Evolutionary conservation across 2,888 invertebrate genomes (phyloP), one percentile per base, ranked within the genome.

Genomic region (Patella caerulea): DNA sequence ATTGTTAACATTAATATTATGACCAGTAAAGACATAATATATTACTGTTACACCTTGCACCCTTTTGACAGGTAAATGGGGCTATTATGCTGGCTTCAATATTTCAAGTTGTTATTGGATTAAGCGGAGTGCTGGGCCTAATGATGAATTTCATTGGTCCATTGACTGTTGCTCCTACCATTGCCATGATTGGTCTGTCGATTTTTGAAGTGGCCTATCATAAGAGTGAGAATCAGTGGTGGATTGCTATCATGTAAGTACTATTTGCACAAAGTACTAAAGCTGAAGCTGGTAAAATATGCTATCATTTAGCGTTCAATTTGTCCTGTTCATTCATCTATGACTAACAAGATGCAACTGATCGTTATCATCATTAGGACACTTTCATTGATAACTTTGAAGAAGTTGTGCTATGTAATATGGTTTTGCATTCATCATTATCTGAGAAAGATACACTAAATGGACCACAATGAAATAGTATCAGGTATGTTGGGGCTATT

Each of bases 211-310:
- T 95, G 90, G 96, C 96, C 0, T 95, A 95, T 0, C 93, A 93
- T 0, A 95, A 95, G 5, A 95, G 96, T 0, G 94, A 96, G 0
- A 94, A 94, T 87, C 95, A 96, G 84, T 96, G 96, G 96, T 95
- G 95, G n/a, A 94, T 96, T 77, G 95, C 96, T 0, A 93, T 94
- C 24, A 94, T 95, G 96, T 96, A 91, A 93, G 94, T 90, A 65
- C 24, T 15, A 15, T 72, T 24, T 52, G n/a, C 4, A 15, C 53
- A 17, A 56, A 56, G 0, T 45, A 45, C 45, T 45, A 9, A 45
- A 45, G 34, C 34, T 45, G 5, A 5, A 45, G 34, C 5, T 45
- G 5, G 5, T 45, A 45, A 45, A 45, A 45, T 45, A 45, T 45
- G 45, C 1, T 9, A 45, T 45, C 45, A 45, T 45, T 9, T 45